Conservation (phyloP, 2,888 invertebrate species). For the Gibbula magus region DNA sequence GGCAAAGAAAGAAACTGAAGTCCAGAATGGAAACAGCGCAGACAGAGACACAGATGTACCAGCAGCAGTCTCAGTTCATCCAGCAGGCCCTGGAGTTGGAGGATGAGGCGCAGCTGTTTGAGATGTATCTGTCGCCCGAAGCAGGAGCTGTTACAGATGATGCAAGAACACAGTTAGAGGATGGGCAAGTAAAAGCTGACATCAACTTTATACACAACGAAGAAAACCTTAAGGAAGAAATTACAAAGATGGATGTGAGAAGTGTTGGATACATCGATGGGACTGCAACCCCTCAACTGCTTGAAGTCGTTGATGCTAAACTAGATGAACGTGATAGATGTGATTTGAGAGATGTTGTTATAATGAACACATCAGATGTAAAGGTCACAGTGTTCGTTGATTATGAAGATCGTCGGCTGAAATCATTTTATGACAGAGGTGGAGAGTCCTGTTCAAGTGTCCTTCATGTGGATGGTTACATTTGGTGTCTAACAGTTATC, state of each 20-base stretch:
- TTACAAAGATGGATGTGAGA: neutral
- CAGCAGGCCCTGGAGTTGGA: neutral
- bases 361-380: neutral
- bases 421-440: too few species aligned
- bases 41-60: too few species aligned
- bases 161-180: neutral
- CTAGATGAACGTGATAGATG: too few species aligned
- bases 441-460: too few species aligned
- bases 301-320: neutral
- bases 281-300: too few species aligned
- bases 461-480: too few species aligned
- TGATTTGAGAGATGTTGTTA: too few species aligned
- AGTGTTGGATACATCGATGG: neutral
- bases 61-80: too few species aligned
- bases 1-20: neutral
- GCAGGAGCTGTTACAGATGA: neutral
- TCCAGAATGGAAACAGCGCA: neutral
- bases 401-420: too few species aligned
- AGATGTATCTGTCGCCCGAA: neutral
- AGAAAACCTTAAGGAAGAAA: neutral
- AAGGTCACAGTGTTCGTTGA: neutral
- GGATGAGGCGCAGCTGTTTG: neutral
- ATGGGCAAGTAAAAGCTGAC: neutral
- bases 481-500: too few species aligned
- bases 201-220: neutral